These are phyloP conservation scores for Remorina albescens DNA, from an alignment of 2,797 vertebrate species.

Conservation along the genomic window DNA sequence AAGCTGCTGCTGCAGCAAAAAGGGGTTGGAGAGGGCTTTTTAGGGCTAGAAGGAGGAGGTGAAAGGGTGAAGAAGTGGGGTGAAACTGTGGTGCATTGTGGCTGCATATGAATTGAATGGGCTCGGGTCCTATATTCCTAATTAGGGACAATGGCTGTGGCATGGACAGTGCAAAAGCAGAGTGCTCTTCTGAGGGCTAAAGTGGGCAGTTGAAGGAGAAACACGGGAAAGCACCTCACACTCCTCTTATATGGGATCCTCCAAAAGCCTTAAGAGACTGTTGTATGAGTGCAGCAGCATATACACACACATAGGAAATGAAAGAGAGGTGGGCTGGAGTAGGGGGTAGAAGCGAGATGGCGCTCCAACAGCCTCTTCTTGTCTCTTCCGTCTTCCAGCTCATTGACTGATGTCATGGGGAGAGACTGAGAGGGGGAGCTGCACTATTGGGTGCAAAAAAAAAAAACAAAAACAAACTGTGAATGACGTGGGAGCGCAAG, in stretches of 20 bases:
- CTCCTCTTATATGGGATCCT: conserved; percentile 68
- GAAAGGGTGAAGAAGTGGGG: conserved; percentile 67
- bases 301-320: conserved; percentile 42
- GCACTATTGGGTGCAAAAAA: conserved; percentile 37
- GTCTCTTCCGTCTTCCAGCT: conserved; percentile 70
- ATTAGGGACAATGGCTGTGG: conserved; percentile 81
- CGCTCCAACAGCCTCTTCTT: conserved; percentile 61
- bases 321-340: conserved; percentile 50
- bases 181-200: conserved; percentile 80
- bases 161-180: conserved; percentile 66
- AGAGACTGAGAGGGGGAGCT: conserved; percentile 45
- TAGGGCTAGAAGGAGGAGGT: conserved; percentile 49
- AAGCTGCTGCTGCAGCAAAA: conserved; percentile 51
- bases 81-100: conserved; percentile 70
- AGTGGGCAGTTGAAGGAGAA: conserved; percentile 81
- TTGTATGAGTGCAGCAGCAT: conserved; percentile 57
- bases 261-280: conserved; percentile 79
- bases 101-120: conserved; percentile 78
- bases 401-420: conserved; percentile 78
- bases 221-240: conserved; percentile 69
- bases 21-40: conserved; percentile 62
- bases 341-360: conserved; percentile 65
- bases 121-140: conserved; percentile 75
- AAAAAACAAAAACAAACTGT: conserved; percentile 1
- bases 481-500: conserved; percentile 63